A percentile compares a stretch with the other conserved stretches of the same genome.
These are phyloP conservation scores for Pinctada fucata DNA, from an alignment of 2,888 invertebrate genomes.

Conservation along the genomic window DNA sequence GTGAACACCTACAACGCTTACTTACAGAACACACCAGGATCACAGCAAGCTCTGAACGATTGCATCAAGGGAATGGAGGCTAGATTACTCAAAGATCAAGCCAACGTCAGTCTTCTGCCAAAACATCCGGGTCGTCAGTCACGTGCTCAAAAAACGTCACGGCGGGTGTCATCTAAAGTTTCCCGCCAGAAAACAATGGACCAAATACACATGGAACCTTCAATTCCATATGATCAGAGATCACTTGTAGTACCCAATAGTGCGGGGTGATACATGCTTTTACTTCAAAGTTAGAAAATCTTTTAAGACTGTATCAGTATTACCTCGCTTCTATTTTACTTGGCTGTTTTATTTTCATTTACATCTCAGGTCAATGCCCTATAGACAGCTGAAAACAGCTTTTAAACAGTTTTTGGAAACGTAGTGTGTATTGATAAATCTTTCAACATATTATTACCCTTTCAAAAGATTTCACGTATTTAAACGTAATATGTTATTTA, in stretches of 20 bases:
- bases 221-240: background rate
- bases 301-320: too few relatives aligned
- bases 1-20: slow-evolving; percentile 69
- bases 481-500: too few relatives aligned
- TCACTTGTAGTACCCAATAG: background rate
- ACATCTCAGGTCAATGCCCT: too few relatives aligned
- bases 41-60: slow-evolving; percentile 66
- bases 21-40: slow-evolving; percentile 72
- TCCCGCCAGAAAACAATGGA: background rate
- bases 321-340: too few relatives aligned
- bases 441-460: too few relatives aligned
- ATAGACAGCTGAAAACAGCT: too few relatives aligned
- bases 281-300: too few relatives aligned
- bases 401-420: too few relatives aligned
- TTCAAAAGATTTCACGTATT: too few relatives aligned
- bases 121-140: slow-evolving; percentile 9
- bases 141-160: background rate
- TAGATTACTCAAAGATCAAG: slow-evolving; percentile 16
- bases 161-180: background rate
- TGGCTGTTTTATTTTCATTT: too few relatives aligned
- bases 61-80: slow-evolving; percentile 49
- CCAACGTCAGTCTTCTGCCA: slow-evolving; percentile 19
- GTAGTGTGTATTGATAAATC: too few relatives aligned
- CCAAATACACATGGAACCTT: background rate
- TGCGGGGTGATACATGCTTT: background rate